Percentiles rank a stretch among this genome's conserved stretches.
Conservation (phyloP, 1,140 invertebrate species). For the Cryptotermes secundus region DNA sequence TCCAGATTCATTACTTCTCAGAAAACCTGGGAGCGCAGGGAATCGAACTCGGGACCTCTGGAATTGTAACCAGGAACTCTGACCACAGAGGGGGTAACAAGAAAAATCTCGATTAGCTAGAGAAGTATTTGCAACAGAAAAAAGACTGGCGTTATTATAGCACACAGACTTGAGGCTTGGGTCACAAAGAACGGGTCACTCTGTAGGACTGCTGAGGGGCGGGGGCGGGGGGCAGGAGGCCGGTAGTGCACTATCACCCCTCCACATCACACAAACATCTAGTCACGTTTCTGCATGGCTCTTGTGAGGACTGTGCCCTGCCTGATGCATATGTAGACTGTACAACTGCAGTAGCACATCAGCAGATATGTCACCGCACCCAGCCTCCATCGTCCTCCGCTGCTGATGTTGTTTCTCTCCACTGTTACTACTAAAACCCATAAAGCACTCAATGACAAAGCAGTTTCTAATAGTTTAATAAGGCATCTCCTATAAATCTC, state of each 20-base stretch:
- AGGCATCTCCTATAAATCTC: background rate
- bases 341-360: background rate
- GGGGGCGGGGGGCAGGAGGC: too few relatives aligned
- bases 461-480: conserved; percentile 18
- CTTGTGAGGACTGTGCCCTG: background rate
- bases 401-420: background rate
- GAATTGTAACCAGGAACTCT: too few relatives aligned
- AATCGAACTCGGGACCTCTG: too few relatives aligned
- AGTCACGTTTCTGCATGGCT: background rate
- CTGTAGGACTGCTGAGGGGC: background rate
- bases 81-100: too few relatives aligned
- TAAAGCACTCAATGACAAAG: conserved; percentile 7
- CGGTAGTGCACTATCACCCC: background rate
- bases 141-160: too few relatives aligned
- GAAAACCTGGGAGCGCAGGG: too few relatives aligned
- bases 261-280: background rate
- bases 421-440: background rate
- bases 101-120: too few relatives aligned
- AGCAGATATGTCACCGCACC: background rate
- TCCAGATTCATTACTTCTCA: too few relatives aligned
- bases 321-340: background rate
- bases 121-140: too few relatives aligned
- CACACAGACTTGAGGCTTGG: too few relatives aligned
- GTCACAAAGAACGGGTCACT: background rate
- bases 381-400: too few relatives aligned